Evolutionary conservation across 2,888 invertebrate species (phyloP), one percentile per base, ranked within the genome.

Genomic region (Artemia sinica): DNA sequence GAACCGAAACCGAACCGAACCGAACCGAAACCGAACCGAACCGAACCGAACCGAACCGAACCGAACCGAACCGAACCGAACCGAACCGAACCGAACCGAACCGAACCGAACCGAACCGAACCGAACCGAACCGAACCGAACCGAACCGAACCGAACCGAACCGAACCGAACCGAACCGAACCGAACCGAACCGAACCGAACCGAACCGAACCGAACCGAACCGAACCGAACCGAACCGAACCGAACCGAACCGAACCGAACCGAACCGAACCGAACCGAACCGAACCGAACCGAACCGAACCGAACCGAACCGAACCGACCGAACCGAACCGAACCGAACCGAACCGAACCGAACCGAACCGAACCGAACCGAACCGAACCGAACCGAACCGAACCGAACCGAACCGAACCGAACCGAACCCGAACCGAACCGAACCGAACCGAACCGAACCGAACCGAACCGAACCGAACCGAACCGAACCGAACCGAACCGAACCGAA

Each of bases 361-460:
- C n/a, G n/a, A n/a, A n/a, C n/a, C n/a, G n/a, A n/a, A n/a, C n/a
- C n/a, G n/a, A n/a, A n/a, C n/a, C n/a, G n/a, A n/a, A n/a, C 70
- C 70, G 65, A 70, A 58, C 70, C 65, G 65, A 70, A 66, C 69
- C 66, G 67, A 70, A 51, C 70, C 70, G 70, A 70, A 58, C 70
- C 69, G 65, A 70, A 70, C 69, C 70, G 70, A 70, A 70, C 69
- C 69, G n/a, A n/a, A n/a, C n/a, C n/a, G n/a, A n/a, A n/a, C n/a
- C n/a, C n/a, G n/a, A n/a, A n/a, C n/a, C n/a, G 11, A 69, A 70
- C 70, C 70, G 65, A 69, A 58, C 70, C 70, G n/a, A n/a, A n/a
- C 70, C 70, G 65, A 69, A 69, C 70, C 70, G 65, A 69, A 70
- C 69, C 66, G 49, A 70, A 52, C 70, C 69, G 58, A 69, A 70